Percentiles rank a stretch among this genome's conserved stretches.
phyloP scores from a whole-genome alignment of 2,113 vertebrate species.

The Bambusicola thoracicus region DNA sequence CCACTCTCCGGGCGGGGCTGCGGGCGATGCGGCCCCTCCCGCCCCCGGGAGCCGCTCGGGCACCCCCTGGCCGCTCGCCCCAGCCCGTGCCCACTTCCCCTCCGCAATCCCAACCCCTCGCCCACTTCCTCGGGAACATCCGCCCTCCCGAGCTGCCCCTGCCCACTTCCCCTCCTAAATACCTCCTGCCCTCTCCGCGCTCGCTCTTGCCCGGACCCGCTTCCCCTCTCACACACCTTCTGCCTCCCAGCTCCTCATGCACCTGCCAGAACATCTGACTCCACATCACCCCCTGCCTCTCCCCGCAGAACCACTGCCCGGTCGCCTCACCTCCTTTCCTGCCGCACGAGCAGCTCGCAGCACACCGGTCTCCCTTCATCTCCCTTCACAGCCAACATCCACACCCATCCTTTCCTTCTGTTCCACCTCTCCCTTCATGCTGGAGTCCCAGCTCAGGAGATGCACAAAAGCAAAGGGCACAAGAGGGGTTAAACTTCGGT shows the following conservation, averaged over 20 bases:
- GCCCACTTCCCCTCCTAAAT: not conserved
- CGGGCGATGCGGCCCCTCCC: not conserved
- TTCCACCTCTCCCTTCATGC: not conserved
- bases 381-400: not conserved
- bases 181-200: not conserved
- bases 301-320: not conserved
- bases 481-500: not conserved
- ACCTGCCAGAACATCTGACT: not conserved
- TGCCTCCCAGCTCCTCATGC: fast-evolving
- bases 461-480: not conserved
- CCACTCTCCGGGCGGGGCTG: not conserved
- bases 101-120: not conserved
- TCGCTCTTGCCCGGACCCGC: not conserved
- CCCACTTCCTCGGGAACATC: not conserved
- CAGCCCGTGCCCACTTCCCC: not conserved
- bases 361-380: not conserved
- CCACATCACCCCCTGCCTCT: fast-evolving
- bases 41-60: not conserved
- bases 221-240: not conserved
- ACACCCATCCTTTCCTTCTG: not conserved
- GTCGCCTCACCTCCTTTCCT: fast-evolving
- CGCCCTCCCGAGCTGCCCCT: not conserved
- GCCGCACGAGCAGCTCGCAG: not conserved
- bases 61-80: not conserved
- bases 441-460: not conserved